Conservation (phyloP, 2,113 vertebrate genomes). For the Odocoileus hemionus region DNA sequence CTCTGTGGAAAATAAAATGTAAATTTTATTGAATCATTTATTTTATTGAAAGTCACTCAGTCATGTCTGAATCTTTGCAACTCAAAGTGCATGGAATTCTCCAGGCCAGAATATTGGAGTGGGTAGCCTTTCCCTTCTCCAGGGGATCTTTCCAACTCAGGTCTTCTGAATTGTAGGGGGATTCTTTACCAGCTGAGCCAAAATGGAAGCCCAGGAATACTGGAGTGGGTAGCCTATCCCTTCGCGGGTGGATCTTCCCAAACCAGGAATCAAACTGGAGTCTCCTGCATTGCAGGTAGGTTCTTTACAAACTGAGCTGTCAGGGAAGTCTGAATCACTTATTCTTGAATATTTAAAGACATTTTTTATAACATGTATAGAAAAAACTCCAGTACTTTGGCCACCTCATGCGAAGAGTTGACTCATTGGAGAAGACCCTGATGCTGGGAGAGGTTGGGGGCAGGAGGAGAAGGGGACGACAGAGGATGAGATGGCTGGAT, state of each 20-base stretch:
- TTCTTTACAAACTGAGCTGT: background rate
- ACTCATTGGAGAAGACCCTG: too few species aligned
- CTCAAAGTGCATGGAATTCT: background rate
- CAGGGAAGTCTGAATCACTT: background rate
- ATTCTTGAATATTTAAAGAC: background rate
- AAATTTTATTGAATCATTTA: background rate
- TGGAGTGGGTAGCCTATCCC: background rate
- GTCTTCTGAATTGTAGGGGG: background rate
- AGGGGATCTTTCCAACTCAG: background rate
- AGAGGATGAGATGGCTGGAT: too few species aligned
- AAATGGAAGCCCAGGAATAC: background rate
- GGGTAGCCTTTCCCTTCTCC: background rate
- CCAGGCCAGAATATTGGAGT: background rate
- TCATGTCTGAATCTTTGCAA: background rate
- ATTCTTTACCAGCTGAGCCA: background rate
- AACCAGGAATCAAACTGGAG: background rate
- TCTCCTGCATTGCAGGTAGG: background rate
- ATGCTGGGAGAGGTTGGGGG: too few species aligned
- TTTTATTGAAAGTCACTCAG: background rate
- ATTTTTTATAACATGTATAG: background rate
- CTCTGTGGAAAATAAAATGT: background rate
- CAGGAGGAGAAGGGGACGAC: too few species aligned
- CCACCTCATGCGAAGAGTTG: too few species aligned
- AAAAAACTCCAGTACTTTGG: background rate
- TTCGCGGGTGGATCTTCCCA: background rate